phyloP scores from a whole-genome alignment of 2,797 vertebrate genomes.

The Syndactyla subalaris region DNA sequence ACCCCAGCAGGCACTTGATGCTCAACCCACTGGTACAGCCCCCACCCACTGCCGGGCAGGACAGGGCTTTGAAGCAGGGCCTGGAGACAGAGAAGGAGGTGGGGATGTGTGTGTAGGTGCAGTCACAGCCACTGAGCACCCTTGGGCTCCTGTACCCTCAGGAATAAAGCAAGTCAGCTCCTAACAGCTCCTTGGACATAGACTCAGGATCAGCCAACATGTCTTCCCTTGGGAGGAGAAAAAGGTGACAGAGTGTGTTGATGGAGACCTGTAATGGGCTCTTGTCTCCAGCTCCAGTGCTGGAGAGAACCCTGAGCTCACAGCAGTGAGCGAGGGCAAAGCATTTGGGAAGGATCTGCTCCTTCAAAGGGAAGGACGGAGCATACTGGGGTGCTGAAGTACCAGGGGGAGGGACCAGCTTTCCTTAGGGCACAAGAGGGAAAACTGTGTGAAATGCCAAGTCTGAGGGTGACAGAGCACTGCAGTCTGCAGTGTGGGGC shows the following conservation, averaged over 20 bases:
- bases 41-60: not conserved
- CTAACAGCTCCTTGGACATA: not conserved
- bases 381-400: fast-evolving
- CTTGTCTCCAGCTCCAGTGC: not conserved
- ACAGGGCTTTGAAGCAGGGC: not conserved
- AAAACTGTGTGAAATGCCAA: not conserved
- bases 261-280: not conserved
- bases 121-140: not conserved
- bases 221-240: not conserved
- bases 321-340: not conserved
- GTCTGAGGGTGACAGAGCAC: not conserved
- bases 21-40: not conserved
- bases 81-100: not conserved
- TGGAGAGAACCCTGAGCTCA: not conserved
- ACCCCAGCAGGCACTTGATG: not conserved
- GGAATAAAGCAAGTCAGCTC: not conserved
- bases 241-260: not conserved
- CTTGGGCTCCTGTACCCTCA: not conserved
- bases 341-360: not conserved
- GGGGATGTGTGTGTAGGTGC: not conserved
- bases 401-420: not conserved
- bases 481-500: too few species aligned
- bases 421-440: not conserved
- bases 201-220: not conserved
- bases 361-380: not conserved